These are phyloP conservation scores for Halyomorpha halys DNA, from an alignment of 1,140 invertebrate genomes.

Conservation along the genomic window DNA sequence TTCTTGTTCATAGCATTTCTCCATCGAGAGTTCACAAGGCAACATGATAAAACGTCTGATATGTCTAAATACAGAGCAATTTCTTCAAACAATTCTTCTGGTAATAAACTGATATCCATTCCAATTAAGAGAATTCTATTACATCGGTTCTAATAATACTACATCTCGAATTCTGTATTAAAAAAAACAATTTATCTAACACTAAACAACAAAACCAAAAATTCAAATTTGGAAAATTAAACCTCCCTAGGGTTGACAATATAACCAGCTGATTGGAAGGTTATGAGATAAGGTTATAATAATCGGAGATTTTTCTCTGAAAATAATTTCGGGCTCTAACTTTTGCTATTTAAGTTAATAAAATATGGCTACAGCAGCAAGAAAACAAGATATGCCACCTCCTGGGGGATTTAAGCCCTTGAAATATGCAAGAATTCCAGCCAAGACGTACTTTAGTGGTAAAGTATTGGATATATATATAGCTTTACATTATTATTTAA, in stretches of 20 bases:
- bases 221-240: too few relatives aligned
- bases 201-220: too few relatives aligned
- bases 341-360: not conserved
- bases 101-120: slow-evolving; percentile 17
- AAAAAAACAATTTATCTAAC: too few relatives aligned
- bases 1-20: slow-evolving; percentile 28
- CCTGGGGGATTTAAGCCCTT: slow-evolving; percentile 69
- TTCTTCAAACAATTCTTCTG: slow-evolving; percentile 26
- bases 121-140: too few relatives aligned
- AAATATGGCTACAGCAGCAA: slow-evolving; percentile 24
- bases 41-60: slow-evolving; percentile 25
- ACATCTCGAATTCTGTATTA: too few relatives aligned
- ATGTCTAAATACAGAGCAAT: slow-evolving; percentile 21
- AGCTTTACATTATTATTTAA: slow-evolving; percentile 13
- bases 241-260: too few relatives aligned
- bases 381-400: slow-evolving; percentile 72
- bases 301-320: too few relatives aligned
- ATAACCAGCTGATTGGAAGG: too few relatives aligned
- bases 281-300: too few relatives aligned
- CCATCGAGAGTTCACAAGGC: slow-evolving; percentile 22
- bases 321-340: too few relatives aligned
- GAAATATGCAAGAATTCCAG: slow-evolving; percentile 55
- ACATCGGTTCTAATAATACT: too few relatives aligned
- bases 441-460: slow-evolving; percentile 55
- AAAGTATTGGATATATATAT: slow-evolving; percentile 24